Percentiles rank a stretch among this genome's conserved stretches.
Conservation (phyloP, 1,140 invertebrate species). For the Bombus difficillimus region DNA sequence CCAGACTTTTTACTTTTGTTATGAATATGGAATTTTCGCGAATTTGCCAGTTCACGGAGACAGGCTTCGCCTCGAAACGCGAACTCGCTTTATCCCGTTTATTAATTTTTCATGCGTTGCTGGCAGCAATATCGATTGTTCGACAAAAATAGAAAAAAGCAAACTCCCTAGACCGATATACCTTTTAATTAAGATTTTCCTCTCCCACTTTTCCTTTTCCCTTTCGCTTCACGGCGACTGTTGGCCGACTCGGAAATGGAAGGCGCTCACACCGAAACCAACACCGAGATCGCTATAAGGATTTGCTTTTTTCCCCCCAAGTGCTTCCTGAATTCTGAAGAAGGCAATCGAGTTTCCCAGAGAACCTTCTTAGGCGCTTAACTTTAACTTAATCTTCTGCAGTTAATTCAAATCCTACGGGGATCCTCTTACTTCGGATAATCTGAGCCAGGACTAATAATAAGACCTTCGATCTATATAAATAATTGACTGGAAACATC, state of each 20-base stretch:
- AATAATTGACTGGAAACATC: neutral
- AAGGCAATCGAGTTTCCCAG: slow-evolving; percentile 36
- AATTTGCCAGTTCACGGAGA: neutral
- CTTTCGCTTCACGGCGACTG: neutral
- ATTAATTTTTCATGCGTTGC: slow-evolving; percentile 10
- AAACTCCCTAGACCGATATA: slow-evolving; percentile 6
- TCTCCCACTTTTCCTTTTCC: slow-evolving; percentile 31
- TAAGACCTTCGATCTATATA: slow-evolving; percentile 3
- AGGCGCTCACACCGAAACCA: slow-evolving; percentile 27
- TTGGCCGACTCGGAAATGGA: slow-evolving; percentile 11
- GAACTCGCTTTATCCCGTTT: neutral
- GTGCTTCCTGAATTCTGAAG: slow-evolving; percentile 46
- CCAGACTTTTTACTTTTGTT: neutral
- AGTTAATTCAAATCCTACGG: slow-evolving; percentile 49
- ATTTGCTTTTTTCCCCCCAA: slow-evolving; percentile 50
- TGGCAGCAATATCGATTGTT: neutral
- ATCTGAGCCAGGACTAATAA: slow-evolving; percentile 1
- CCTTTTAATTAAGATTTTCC: slow-evolving; percentile 58
- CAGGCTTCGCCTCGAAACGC: neutral
- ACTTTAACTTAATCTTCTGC: slow-evolving; percentile 56
- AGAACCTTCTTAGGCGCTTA: slow-evolving; percentile 30
- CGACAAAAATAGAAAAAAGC: neutral
- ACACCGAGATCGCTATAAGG: slow-evolving; percentile 34
- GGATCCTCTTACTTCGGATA: slow-evolving; percentile 26
- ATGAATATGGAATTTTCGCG: neutral